Conservation (phyloP, 2,888 invertebrate genomes). For the Balanococcus diminutus region DNA sequence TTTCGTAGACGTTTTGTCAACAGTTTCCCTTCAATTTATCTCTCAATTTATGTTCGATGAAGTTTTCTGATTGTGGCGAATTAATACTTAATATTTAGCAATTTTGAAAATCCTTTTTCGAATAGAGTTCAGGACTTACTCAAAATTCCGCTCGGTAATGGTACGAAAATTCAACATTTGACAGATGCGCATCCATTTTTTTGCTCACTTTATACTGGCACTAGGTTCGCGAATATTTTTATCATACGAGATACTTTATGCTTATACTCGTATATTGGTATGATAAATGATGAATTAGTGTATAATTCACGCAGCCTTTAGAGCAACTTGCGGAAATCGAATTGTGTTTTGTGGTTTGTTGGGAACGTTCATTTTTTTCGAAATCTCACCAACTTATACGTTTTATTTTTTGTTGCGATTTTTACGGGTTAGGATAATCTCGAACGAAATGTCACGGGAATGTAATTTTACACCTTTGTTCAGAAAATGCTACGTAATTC, state of each 20-base stretch:
- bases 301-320: too few species aligned
- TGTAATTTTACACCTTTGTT: too few species aligned
- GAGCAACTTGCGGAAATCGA: too few species aligned
- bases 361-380: too few species aligned
- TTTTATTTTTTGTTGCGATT: too few species aligned
- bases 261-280: neutral
- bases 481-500: too few species aligned
- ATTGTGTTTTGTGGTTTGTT: too few species aligned
- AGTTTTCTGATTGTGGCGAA: neutral
- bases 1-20: neutral
- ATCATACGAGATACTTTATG: neutral
- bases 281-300: neutral
- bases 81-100: slow-evolving; percentile 9
- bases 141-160: neutral
- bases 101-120: neutral
- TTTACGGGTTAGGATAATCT: too few species aligned
- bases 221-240: neutral
- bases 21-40: neutral
- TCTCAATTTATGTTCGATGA: neutral
- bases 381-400: too few species aligned
- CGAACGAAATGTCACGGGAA: too few species aligned
- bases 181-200: neutral
- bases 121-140: neutral
- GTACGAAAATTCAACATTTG: neutral
- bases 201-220: neutral